Conservation (phyloP, 1,140 invertebrate species). For the Zaprionus tsacasi region DNA sequence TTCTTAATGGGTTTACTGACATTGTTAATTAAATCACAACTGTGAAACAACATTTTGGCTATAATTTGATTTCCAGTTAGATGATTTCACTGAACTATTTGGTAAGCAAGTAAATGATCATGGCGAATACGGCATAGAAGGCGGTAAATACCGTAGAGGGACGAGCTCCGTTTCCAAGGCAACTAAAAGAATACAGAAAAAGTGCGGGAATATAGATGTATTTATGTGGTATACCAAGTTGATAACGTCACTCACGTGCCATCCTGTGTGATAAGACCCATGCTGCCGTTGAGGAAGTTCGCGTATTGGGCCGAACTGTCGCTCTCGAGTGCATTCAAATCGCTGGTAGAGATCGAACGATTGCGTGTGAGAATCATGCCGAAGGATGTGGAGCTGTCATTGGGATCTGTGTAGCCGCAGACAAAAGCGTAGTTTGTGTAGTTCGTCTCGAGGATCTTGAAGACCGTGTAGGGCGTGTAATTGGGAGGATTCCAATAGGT, state of each 20-base stretch:
- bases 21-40: not conserved
- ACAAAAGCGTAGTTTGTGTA: constrained; percentile 55
- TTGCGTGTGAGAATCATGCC: constrained; percentile 58
- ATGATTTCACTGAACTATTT: constrained; percentile 18
- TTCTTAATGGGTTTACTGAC: not conserved
- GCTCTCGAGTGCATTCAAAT: constrained; percentile 35
- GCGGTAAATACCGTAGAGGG: constrained; percentile 38
- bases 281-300: constrained; percentile 61
- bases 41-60: not conserved
- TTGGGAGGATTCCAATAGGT: constrained; percentile 53
- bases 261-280: constrained; percentile 60
- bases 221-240: not conserved
- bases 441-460: constrained; percentile 63
- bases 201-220: not conserved
- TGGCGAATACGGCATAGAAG: constrained; percentile 45
- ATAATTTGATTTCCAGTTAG: not conserved
- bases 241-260: constrained; percentile 42
- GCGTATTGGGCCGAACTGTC: constrained; percentile 10
- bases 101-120: constrained; percentile 31
- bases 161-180: constrained; percentile 46
- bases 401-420: constrained; percentile 70
- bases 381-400: constrained; percentile 53
- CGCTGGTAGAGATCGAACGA: constrained; percentile 30
- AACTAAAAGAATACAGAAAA: constrained; percentile 38
- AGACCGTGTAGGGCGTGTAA: constrained; percentile 46